Evolutionary conservation across 2,888 invertebrate species (phyloP).

Genomic region (Mystacides longicornis): DNA sequence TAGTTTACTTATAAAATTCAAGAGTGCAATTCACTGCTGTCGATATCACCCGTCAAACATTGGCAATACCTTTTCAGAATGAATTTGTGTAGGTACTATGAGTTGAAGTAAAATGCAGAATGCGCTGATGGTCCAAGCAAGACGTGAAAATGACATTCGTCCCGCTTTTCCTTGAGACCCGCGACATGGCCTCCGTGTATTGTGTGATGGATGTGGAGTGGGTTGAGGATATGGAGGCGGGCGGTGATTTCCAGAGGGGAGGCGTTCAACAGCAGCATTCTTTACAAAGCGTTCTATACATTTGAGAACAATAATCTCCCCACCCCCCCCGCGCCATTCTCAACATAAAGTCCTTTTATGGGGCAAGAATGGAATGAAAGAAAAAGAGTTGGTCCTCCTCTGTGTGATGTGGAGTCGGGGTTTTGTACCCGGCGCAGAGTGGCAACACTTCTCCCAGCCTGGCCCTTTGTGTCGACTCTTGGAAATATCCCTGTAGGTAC

Average conservation of each 20-base stretch:
- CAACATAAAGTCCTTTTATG: constrained; percentile 28
- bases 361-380: constrained; percentile 27
- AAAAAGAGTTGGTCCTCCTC: constrained; percentile 27
- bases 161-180: constrained; percentile 5
- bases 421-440: constrained; percentile 15
- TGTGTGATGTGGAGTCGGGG: constrained; percentile 25
- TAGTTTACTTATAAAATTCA: too few relatives aligned
- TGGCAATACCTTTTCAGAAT: too few relatives aligned
- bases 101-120: too few relatives aligned
- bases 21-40: too few relatives aligned
- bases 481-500: too few relatives aligned
- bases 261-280: constrained; percentile 29
- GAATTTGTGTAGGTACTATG: too few relatives aligned
- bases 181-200: constrained; percentile 4
- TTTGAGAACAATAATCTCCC: constrained; percentile 28
- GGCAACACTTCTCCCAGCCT: constrained; percentile 20
- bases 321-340: constrained; percentile 26
- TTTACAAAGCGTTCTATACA: constrained; percentile 27
- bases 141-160: constrained; percentile 23
- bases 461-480: not conserved
- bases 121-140: constrained; percentile 3
- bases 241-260: constrained; percentile 21
- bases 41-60: too few relatives aligned
- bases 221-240: constrained; percentile 25
- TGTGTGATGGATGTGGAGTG: too few relatives aligned